phyloP scores from a whole-genome alignment of 2,113 vertebrate species.

The Istiophorus platypterus region DNA sequence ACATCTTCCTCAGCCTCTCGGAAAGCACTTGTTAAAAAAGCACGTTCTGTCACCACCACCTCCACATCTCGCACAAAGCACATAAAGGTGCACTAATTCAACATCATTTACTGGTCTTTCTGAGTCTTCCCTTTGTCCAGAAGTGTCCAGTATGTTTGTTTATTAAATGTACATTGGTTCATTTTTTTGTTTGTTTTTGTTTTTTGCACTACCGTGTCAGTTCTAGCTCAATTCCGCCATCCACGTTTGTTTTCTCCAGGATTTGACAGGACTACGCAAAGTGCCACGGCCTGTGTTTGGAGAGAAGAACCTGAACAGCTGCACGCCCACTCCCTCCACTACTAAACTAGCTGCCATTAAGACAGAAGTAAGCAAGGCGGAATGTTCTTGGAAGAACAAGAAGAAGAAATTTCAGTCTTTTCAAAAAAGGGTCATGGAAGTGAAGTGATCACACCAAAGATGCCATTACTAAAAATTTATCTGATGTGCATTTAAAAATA shows the following conservation, averaged over 20 bases:
- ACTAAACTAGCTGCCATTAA: conserved; percentile 75
- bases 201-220: not conserved
- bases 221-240: conserved; percentile 67
- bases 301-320: conserved; percentile 95
- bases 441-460: not conserved
- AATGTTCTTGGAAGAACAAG: not conserved
- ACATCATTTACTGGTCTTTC: conserved; percentile 1
- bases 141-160: too few relatives aligned
- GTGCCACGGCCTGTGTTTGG: conserved; percentile 92
- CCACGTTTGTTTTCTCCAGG: conserved; percentile 84
- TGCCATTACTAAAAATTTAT: not conserved
- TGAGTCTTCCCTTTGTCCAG: not conserved
- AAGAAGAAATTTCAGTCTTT: not conserved
- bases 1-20: conserved; percentile 76
- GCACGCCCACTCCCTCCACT: conserved; percentile 80
- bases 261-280: conserved; percentile 84
- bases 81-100: conserved; percentile 84
- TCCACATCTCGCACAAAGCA: conserved; percentile 83
- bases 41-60: conserved; percentile 69
- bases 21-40: conserved; percentile 86
- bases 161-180: not conserved
- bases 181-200: not conserved
- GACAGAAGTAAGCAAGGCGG: conserved; percentile 81
- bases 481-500: not conserved
- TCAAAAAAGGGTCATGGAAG: not conserved